Percentiles rank a stretch among this genome's conserved stretches.
Conservation (phyloP, 2,113 vertebrate genomes). For the Dicentrarchus labrax region DNA sequence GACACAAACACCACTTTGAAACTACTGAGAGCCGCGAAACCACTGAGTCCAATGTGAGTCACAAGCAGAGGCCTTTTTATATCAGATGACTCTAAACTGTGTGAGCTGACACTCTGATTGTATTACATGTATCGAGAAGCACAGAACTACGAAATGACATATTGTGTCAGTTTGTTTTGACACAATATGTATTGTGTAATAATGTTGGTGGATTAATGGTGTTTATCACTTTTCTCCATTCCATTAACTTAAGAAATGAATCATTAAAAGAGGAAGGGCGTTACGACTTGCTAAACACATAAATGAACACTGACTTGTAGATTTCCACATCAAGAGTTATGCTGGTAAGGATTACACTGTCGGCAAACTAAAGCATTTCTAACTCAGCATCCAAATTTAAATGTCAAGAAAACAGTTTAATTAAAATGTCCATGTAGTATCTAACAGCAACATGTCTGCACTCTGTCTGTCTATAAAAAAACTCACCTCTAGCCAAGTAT, state of each 20-base stretch:
- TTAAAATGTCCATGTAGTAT: neutral
- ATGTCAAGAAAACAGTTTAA: neutral
- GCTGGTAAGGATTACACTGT: neutral
- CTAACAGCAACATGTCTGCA: neutral
- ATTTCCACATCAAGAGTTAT: slow-evolving; percentile 6
- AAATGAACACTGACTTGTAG: neutral
- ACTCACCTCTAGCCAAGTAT: slow-evolving; percentile 51
- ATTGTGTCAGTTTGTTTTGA: neutral
- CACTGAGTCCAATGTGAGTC: slow-evolving; percentile 74
- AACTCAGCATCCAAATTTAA: neutral
- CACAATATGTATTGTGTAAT: neutral
- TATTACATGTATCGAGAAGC: neutral
- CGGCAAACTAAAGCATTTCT: neutral
- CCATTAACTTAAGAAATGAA: no score
- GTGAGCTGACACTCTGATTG: neutral
- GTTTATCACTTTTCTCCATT: neutral
- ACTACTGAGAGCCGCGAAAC: slow-evolving; percentile 44
- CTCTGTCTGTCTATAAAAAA: neutral
- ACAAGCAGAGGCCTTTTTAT: slow-evolving; percentile 45
- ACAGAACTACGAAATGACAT: neutral
- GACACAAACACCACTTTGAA: slow-evolving; percentile 54
- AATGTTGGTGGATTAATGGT: neutral
- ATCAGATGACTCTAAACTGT: slow-evolving; percentile 64
- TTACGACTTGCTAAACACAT: neutral
- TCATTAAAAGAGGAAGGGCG: neutral